Evolutionary conservation across 2,797 vertebrate species (phyloP), one percentile per base, ranked within the genome.

Genomic region (Hydrolagus colliei): DNA sequence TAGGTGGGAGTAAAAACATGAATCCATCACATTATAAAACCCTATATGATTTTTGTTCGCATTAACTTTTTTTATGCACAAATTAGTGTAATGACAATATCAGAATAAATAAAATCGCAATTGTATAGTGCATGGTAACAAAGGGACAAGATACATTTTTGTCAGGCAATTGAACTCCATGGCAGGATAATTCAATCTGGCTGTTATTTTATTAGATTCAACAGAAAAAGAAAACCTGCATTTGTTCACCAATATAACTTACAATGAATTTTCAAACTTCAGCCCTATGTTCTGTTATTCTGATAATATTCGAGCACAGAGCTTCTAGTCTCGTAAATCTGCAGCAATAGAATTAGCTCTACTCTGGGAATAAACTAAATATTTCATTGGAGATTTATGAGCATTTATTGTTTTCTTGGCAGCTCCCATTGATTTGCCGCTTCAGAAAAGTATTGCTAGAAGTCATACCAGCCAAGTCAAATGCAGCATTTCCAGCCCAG

Each of bases 351-450:
- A 93, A 94, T 93, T 93, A 94, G 93, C 92, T 91, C 87, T 90
- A 91, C 90, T 90, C 86, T 88, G 89, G 91, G 92, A 91, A 87
- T 92, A 89, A 92, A 93, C 93, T 93, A 93, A 94, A 94, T 94
- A 94, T 93, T 94, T 93, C 92, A 94, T 93, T 92, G 88, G 88
- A 88, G 86, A 90, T 93, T 93, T 93, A 94, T 94, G 92, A 94
- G 90, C 77, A 93, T 93, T 93, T 90, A 88, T 91, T 92, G 90
- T 88, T 82, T 89, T 90, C 91, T 87, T 92, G 11, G 0, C 86
- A 92, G 88, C 89, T 90, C 90, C 88, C 92, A 88, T 91, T 93
- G 89, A 84, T 90, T 92, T 90, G 89, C 89, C 89, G 87, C 67
- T 87, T 88, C 27, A 86, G 90, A 92, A 88, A 89, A 16, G 88